Percentiles rank a stretch among this genome's conserved stretches.
phyloP scores from a whole-genome alignment of 2,113 vertebrate species.

The Atherinomorus stipes region DNA sequence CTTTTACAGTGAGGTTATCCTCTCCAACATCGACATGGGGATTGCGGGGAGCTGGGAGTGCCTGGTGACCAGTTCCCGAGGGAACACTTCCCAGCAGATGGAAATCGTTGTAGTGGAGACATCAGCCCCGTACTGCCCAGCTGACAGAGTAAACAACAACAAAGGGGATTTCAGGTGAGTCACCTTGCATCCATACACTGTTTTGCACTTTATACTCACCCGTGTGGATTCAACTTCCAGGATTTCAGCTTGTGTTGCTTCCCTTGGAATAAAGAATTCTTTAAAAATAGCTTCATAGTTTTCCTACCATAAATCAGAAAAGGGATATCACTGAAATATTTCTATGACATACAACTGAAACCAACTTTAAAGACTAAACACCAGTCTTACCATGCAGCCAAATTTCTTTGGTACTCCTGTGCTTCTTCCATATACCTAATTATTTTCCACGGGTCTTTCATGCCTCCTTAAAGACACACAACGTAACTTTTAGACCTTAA shows the following conservation, averaged over 20 bases:
- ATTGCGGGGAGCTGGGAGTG: conserved; percentile 90
- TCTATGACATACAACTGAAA: too few species aligned
- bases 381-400: too few species aligned
- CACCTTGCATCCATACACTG: neutral
- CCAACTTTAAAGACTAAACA: too few species aligned
- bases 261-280: too few species aligned
- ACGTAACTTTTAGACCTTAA: too few species aligned
- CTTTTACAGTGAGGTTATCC: conserved; percentile 87
- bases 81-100: conserved; percentile 87
- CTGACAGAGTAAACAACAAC: conserved; percentile 90
- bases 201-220: neutral
- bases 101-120: conserved; percentile 92
- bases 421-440: too few species aligned
- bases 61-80: conserved; percentile 89
- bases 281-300: too few species aligned
- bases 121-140: conserved; percentile 87
- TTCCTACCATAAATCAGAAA: too few species aligned
- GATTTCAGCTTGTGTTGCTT: neutral
- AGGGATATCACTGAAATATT: too few species aligned
- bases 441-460: too few species aligned
- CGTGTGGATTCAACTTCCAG: neutral
- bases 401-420: too few species aligned
- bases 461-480: too few species aligned
- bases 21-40: conserved; percentile 87
- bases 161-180: conserved; percentile 93